Evolutionary conservation across 2,888 invertebrate species (phyloP).

Genomic region (Busseola fusca): DNA sequence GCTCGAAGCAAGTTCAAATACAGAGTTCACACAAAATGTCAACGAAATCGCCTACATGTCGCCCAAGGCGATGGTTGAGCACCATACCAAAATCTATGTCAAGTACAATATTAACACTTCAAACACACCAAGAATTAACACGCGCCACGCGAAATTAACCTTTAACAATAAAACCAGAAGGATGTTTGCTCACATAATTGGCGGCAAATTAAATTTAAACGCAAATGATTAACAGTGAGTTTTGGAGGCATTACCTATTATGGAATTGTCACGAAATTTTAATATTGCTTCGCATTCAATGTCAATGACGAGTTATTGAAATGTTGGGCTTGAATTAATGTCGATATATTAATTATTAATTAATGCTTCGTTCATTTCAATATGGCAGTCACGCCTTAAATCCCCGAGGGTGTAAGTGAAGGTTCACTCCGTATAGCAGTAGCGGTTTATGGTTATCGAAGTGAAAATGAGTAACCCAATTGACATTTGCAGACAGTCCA

Average conservation of each 20-base stretch:
- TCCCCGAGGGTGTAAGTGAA: background rate
- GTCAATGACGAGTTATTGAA: slow-evolving; percentile 51
- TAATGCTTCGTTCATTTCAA: slow-evolving; percentile 11
- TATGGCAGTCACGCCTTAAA: slow-evolving; percentile 6
- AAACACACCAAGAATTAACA: slow-evolving; percentile 12
- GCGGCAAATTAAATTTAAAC: slow-evolving; percentile 33
- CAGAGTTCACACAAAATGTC: slow-evolving; percentile 65
- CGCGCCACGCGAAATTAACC: slow-evolving; percentile 28
- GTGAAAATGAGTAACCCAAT: background rate
- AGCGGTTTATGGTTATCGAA: background rate
- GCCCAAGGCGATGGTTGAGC: slow-evolving; percentile 66
- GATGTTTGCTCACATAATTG: slow-evolving; percentile 1
- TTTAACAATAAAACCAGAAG: slow-evolving; percentile 28
- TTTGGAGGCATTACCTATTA: slow-evolving; percentile 66
- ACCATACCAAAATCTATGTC: slow-evolving; percentile 75
- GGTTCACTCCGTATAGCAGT: background rate
- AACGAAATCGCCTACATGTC: slow-evolving; percentile 71
- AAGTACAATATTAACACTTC: slow-evolving; percentile 68
- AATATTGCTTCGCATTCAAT: slow-evolving; percentile 51
- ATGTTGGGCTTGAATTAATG: slow-evolving; percentile 34
- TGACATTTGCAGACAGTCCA: slow-evolving; percentile 34
- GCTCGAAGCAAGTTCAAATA: slow-evolving; percentile 61
- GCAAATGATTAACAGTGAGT: slow-evolving; percentile 60
- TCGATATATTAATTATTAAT: slow-evolving; percentile 47
- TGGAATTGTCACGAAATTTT: slow-evolving; percentile 71